Evolutionary conservation across 2,888 invertebrate genomes (phyloP).

Genomic region (Plebejus argus): DNA sequence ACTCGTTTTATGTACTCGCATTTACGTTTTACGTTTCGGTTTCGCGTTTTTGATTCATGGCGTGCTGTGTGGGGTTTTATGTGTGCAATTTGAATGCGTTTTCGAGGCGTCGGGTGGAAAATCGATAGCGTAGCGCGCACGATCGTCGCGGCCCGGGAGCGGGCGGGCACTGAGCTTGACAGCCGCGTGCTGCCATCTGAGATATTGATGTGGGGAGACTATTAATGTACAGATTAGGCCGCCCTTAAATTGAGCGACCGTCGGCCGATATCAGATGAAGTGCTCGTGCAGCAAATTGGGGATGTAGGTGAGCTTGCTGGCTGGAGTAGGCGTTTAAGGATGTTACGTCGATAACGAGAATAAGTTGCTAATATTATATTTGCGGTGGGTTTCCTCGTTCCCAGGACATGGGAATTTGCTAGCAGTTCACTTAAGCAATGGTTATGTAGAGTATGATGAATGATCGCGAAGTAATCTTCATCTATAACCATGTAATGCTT

Average conservation of each 20-base stretch:
- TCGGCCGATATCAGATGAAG: slow-evolving; percentile 3
- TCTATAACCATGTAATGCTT: too few relatives aligned
- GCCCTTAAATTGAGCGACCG: slow-evolving; percentile 27
- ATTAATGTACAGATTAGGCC: slow-evolving; percentile 30
- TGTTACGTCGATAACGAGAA: background rate
- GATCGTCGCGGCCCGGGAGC: slow-evolving; percentile 54
- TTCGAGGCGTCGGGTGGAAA: slow-evolving; percentile 38
- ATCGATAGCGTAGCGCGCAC: slow-evolving; percentile 41
- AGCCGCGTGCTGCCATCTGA: slow-evolving; percentile 45
- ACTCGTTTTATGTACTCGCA: slow-evolving; percentile 42
- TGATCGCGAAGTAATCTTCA: too few relatives aligned
- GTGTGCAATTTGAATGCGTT: slow-evolving; percentile 41
- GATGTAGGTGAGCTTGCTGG: background rate
- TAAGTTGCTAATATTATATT: background rate
- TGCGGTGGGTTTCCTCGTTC: too few relatives aligned
- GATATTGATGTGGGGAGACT: slow-evolving; percentile 44
- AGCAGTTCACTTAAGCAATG: too few relatives aligned
- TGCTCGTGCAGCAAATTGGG: slow-evolving; percentile 22
- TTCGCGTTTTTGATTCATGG: slow-evolving; percentile 50
- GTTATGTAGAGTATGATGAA: too few relatives aligned
- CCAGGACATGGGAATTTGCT: too few relatives aligned
- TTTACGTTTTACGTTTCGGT: slow-evolving; percentile 44
- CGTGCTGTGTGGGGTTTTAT: slow-evolving; percentile 35
- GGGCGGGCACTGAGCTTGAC: slow-evolving; percentile 63
- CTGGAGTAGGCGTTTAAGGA: background rate